Conservation (phyloP, 2,888 invertebrate genomes). For the Epistrophe grossulariae region DNA sequence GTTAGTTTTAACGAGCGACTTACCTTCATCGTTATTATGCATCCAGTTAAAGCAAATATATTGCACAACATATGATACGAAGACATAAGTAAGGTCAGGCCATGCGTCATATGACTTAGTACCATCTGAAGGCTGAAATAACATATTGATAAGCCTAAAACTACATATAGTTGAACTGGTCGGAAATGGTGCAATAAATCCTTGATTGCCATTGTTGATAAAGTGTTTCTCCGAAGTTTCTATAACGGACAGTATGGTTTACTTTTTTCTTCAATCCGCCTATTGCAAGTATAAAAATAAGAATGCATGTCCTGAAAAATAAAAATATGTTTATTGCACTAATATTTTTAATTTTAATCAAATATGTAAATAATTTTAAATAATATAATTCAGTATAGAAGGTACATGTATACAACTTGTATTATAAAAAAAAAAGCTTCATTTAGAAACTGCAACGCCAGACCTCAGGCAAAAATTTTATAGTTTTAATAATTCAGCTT, state of each 20-base stretch:
- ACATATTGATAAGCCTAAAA: conserved; percentile 89
- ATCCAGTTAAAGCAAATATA: conserved; percentile 93
- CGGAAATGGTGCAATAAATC: conserved; percentile 90
- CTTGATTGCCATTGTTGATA: conserved; percentile 89
- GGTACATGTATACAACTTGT: too few relatives aligned
- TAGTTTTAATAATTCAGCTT: too few relatives aligned
- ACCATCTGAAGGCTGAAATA: conserved; percentile 93
- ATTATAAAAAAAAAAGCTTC: too few relatives aligned
- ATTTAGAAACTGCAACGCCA: too few relatives aligned
- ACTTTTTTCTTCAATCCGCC: not conserved
- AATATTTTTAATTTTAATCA: too few relatives aligned
- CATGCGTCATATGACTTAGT: conserved; percentile 95
- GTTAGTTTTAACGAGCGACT: conserved; percentile 79
- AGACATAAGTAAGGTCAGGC: conserved; percentile 95
- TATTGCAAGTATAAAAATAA: not conserved
- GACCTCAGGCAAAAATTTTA: too few relatives aligned
- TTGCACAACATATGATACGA: conserved; percentile 98
- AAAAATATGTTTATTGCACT: not conserved
- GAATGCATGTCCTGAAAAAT: not conserved
- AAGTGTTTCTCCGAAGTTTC: not conserved
- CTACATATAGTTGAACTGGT: conserved; percentile 90
- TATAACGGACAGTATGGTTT: not conserved
- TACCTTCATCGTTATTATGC: conserved; percentile 92
- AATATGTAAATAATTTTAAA: too few relatives aligned
- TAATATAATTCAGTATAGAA: too few relatives aligned